These are phyloP conservation scores for Pantherophis guttatus DNA, from an alignment of 2,113 vertebrate genomes.

Conservation along the genomic window DNA sequence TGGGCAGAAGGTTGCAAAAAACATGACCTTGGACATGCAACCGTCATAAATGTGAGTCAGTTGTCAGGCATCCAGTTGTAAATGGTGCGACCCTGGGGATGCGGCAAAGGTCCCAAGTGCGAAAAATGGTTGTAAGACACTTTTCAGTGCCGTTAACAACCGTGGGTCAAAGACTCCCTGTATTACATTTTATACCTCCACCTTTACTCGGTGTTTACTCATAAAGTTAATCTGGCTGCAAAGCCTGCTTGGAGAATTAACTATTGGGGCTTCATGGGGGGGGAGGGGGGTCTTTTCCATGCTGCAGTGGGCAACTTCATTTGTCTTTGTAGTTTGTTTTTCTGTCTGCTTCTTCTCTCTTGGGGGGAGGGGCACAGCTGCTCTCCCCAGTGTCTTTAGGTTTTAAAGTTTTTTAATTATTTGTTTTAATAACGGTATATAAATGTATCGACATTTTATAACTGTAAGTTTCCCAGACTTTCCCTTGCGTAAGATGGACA, in stretches of 20 bases:
- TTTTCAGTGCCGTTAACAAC: no score
- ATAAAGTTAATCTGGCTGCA: neutral
- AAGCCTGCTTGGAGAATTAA: neutral
- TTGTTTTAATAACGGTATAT: neutral
- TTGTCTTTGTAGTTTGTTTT: no score
- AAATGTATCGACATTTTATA: neutral
- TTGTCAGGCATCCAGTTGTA: neutral
- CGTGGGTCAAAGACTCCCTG: no score
- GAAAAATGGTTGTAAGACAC: no score
- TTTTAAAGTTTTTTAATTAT: neutral
- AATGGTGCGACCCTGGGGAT: neutral
- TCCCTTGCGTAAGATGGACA: neutral
- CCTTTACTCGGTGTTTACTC: no score
- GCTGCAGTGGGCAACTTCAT: no score
- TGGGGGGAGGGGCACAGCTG: neutral
- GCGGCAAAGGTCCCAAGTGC: no score
- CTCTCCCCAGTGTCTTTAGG: neutral
- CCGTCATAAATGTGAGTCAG: neutral
- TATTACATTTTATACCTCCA: neutral
- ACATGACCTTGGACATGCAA: neutral
- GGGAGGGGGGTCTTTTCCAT: no score
- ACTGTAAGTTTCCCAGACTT: neutral
- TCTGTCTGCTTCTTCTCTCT: neutral
- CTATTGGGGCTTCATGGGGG: neutral
- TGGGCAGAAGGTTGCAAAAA: neutral